phyloP scores from a whole-genome alignment of 2,888 invertebrate species.

The Dicyrtoma fusca region DNA sequence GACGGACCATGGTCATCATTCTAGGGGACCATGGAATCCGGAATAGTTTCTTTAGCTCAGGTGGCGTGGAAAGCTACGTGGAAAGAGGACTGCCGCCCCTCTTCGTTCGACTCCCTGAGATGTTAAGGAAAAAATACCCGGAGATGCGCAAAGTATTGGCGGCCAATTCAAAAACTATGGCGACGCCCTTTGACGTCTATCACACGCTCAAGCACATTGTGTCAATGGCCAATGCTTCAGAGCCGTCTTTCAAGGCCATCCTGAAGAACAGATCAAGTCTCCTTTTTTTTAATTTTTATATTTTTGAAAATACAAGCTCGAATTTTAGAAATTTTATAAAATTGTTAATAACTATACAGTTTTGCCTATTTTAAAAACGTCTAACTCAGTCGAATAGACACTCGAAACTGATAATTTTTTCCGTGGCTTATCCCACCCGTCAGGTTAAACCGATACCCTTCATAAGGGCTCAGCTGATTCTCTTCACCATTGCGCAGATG shows the following conservation, averaged over 20 bases:
- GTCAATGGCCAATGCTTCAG: neutral
- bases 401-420: no score
- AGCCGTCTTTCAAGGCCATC: no score
- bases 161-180: conserved; percentile 68
- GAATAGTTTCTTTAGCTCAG: conserved; percentile 70
- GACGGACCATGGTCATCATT: conserved; percentile 70
- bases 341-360: no score
- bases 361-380: no score
- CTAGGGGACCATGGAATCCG: conserved; percentile 80
- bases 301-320: no score
- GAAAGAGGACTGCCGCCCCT: conserved; percentile 72
- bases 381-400: no score
- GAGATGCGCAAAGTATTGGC: conserved; percentile 64
- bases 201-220: conserved; percentile 62
- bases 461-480: no score
- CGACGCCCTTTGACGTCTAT: conserved; percentile 76
- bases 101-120: conserved; percentile 70
- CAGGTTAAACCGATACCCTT: no score
- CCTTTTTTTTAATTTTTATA: conserved; percentile 17
- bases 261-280: no score
- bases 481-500: no score
- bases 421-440: no score
- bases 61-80: conserved; percentile 73
- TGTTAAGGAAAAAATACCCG: conserved; percentile 65
- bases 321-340: no score